Evolutionary conservation across 2,888 invertebrate species (phyloP), one percentile per base, ranked within the genome.

Genomic region (Falcaria lacertinaria): DNA sequence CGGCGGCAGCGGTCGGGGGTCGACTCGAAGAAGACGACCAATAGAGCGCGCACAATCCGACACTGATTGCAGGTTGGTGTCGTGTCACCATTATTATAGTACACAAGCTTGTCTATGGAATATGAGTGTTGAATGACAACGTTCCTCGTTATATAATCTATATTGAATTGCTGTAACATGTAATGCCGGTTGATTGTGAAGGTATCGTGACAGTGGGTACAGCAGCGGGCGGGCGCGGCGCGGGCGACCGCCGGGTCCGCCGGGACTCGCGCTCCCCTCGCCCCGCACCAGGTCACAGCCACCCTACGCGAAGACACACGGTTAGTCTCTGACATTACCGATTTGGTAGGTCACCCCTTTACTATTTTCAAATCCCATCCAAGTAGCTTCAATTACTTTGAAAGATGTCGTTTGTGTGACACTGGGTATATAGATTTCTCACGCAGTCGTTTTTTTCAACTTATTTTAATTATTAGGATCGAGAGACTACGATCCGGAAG

Each of bases 41-140:
- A 53, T 83, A 4, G 83, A 83, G 56, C 71, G 88, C 0, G 90
- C 92, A 0, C 93, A 94, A 43, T 94, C 94, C 0, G 95, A 95
- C 73, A 93, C 94, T 0, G 95, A 95, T 56, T 91, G 93, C 80
- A 92, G 93, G 93, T 93, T 70, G 52, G 5, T 39, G 19, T 19
- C 4, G 19, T 37, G 35, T 11, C 16, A 17, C 5, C 17, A n/a
- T 34, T 22, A 35, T n/a, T n/a, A n/a, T n/a, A n/a, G n/a, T n/a
- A n/a, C n/a, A n/a, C n/a, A n/a, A n/a, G n/a, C n/a, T n/a, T n/a
- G n/a, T n/a, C n/a, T n/a, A n/a, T n/a, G n/a, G n/a, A n/a, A n/a
- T n/a, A n/a, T n/a, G n/a, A n/a, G n/a, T n/a, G n/a, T n/a, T n/a
- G n/a, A n/a, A n/a, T n/a, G n/a, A n/a, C n/a, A n/a, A n/a, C n/a